phyloP scores from a whole-genome alignment of 2,113 vertebrate genomes.

The Spheniscus mendiculus region DNA sequence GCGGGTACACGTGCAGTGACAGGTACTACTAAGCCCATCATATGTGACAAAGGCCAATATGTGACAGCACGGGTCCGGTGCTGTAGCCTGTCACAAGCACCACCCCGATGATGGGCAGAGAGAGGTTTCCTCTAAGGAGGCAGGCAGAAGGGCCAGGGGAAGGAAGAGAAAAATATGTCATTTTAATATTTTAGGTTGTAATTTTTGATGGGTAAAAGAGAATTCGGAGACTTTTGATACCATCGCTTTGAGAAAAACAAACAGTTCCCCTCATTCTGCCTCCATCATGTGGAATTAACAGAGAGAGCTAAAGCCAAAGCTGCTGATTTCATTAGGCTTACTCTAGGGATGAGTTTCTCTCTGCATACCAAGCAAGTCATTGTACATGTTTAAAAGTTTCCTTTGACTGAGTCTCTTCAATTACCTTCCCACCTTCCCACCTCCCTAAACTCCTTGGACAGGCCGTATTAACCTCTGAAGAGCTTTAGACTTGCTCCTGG shows the following conservation, averaged over 20 bases:
- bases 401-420: not conserved
- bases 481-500: not conserved
- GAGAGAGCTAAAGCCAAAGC: not conserved
- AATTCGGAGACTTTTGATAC: not conserved
- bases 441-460: not conserved
- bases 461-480: not conserved
- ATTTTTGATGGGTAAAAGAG: not conserved
- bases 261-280: not conserved
- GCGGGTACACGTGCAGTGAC: rapidly evolving
- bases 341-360: not conserved
- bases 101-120: not conserved
- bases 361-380: not conserved
- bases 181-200: not conserved
- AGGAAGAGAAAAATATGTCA: not conserved
- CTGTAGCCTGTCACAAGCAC: not conserved
- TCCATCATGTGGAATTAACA: not conserved
- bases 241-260: not conserved
- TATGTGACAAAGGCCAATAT: rapidly evolving
- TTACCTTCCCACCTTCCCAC: not conserved
- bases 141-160: not conserved
- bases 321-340: not conserved
- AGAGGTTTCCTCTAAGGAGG: not conserved
- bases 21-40: not conserved
- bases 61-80: not conserved
- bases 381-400: not conserved